Conservation (phyloP, 2,113 vertebrate species). For the Malurus alboscapulatus region DNA sequence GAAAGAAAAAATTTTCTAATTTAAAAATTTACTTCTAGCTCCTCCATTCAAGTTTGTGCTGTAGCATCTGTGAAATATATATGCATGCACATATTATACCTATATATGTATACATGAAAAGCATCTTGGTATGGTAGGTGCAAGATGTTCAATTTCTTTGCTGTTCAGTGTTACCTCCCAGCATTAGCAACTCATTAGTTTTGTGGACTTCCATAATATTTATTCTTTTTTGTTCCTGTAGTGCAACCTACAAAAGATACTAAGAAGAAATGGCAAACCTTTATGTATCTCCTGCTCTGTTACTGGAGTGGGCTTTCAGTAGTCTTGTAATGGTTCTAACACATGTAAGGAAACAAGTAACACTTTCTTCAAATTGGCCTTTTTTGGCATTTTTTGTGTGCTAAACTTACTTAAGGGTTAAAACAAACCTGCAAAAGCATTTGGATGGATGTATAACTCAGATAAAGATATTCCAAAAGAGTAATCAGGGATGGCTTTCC, state of each 20-base stretch:
- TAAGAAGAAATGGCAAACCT: background rate
- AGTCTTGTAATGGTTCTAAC: background rate
- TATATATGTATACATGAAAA: background rate
- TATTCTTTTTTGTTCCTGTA: background rate
- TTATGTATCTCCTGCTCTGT: background rate
- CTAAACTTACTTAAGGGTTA: background rate
- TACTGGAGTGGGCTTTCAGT: background rate
- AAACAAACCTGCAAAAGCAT: conserved; percentile 1
- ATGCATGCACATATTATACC: background rate
- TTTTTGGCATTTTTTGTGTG: background rate
- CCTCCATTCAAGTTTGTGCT: background rate
- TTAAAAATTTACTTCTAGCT: background rate
- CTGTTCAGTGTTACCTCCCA: background rate
- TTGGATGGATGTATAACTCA: background rate
- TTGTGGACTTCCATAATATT: background rate
- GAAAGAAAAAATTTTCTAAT: background rate
- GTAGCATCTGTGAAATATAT: background rate
- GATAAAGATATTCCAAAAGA: background rate
- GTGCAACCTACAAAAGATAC: background rate
- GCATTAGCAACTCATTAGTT: background rate
- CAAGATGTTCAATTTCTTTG: background rate
- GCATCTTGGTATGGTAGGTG: background rate
- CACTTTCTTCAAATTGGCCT: background rate
- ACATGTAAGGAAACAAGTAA: background rate
- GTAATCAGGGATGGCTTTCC: background rate